These are phyloP conservation scores for Agraylea sexmaculata DNA, from an alignment of 1,140 invertebrate species.

Conservation along the genomic window DNA sequence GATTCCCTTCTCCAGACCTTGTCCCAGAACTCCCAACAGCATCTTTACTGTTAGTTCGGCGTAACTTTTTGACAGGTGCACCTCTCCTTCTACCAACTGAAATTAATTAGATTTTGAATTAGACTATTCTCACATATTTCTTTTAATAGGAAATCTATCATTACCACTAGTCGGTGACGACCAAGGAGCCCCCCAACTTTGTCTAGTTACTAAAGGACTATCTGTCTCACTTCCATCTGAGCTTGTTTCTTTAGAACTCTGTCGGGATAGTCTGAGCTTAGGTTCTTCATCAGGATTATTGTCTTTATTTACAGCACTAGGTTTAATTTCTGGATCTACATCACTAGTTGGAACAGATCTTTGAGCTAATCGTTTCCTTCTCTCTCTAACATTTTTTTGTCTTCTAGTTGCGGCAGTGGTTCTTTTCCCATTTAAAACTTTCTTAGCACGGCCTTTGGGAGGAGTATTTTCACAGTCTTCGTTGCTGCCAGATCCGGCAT, in stretches of 20 bases:
- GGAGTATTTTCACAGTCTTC: constrained; percentile 21
- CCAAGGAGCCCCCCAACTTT: constrained; percentile 40
- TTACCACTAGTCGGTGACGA: constrained; percentile 25
- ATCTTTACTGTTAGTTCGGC: constrained; percentile 10
- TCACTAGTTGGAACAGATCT: constrained; percentile 9
- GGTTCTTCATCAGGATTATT: constrained; percentile 7
- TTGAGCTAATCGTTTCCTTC: constrained; percentile 15
- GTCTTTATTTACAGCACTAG: constrained; percentile 5
- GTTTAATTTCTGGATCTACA: constrained; percentile 12
- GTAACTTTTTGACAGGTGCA: constrained; percentile 14
- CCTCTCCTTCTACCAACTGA: constrained; percentile 12
- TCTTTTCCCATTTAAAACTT: constrained; percentile 18
- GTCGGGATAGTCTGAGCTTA: constrained; percentile 13
- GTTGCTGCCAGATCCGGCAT: constrained; percentile 16
- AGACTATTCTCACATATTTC: neutral
- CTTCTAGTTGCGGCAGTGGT: constrained; percentile 1
- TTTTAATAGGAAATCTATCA: neutral
- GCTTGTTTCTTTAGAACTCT: constrained; percentile 19
- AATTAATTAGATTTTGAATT: no score
- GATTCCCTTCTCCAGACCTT: constrained; percentile 23
- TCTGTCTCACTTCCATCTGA: constrained; percentile 19
- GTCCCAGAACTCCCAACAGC: neutral
- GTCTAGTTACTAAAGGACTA: constrained; percentile 26
- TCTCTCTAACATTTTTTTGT: constrained; percentile 11
- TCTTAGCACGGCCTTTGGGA: constrained; percentile 14